These are phyloP conservation scores for Percopsis transmontana DNA, from an alignment of 2,113 vertebrate species.

Conservation along the genomic window DNA sequence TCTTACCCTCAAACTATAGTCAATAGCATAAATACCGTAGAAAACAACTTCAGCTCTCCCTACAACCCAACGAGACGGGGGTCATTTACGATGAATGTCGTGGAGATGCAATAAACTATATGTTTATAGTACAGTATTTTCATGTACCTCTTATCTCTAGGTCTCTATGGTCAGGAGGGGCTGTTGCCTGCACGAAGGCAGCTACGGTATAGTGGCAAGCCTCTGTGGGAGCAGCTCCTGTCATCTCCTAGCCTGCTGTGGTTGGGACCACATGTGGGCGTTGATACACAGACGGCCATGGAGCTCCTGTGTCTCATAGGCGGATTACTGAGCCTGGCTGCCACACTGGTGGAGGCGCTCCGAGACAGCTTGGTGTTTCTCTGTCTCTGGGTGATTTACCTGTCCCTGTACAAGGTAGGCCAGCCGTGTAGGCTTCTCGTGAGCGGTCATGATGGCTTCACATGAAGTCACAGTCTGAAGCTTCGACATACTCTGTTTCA, in stretches of 20 bases:
- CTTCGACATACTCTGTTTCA: constrained; percentile 50
- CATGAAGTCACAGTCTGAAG: not conserved
- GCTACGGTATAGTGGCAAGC: constrained; percentile 81
- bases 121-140: not conserved
- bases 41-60: too few relatives aligned
- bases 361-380: constrained; percentile 83
- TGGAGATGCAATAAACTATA: not conserved
- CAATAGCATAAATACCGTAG: too few relatives aligned
- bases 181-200: constrained; percentile 83
- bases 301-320: constrained; percentile 89
- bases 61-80: not conserved
- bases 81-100: too few relatives aligned
- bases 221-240: constrained; percentile 81
- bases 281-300: constrained; percentile 89
- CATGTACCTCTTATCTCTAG: constrained; percentile 59
- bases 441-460: not conserved
- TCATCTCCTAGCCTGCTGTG: constrained; percentile 87
- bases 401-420: constrained; percentile 85
- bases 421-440: rapidly evolving
- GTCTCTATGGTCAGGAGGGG: constrained; percentile 89
- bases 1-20: too few relatives aligned
- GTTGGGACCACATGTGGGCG: constrained; percentile 81
- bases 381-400: constrained; percentile 83
- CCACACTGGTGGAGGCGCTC: constrained; percentile 73
- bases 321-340: constrained; percentile 71